Conservation (phyloP, 2,797 vertebrate species). For the Mareca strepera region DNA sequence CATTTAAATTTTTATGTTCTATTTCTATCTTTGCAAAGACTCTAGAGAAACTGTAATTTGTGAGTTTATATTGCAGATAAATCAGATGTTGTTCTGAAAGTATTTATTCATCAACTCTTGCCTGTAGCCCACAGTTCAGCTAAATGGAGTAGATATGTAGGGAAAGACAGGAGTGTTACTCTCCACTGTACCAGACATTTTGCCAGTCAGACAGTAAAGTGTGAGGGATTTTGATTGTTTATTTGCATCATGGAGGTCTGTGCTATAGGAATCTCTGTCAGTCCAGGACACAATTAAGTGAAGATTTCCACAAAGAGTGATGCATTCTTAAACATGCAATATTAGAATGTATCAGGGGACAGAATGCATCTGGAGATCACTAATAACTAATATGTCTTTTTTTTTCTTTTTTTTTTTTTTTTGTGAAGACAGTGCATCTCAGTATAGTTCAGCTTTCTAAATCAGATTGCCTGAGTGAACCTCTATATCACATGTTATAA, state of each 20-base stretch:
- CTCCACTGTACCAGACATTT: background rate
- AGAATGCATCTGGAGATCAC: background rate
- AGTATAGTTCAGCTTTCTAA: background rate
- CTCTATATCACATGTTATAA: background rate
- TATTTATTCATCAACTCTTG: background rate
- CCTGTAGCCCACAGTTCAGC: background rate
- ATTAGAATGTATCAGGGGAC: background rate
- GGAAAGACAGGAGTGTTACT: background rate
- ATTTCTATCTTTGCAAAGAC: conserved; percentile 17
- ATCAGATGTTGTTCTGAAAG: background rate
- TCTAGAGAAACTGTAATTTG: background rate
- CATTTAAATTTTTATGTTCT: conserved; percentile 22
- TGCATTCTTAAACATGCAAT: background rate
- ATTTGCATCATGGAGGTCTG: background rate
- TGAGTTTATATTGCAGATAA: background rate
- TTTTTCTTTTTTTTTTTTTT: background rate
- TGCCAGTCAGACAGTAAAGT: background rate
- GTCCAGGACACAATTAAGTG: background rate
- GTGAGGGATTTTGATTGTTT: background rate
- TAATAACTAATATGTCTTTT: background rate
- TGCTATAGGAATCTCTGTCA: background rate
- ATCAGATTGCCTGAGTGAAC: background rate
- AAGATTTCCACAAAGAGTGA: background rate
- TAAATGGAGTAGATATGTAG: background rate
- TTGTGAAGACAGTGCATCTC: background rate